A percentile compares a stretch with the other conserved stretches of the same genome.
phyloP scores from a whole-genome alignment of 2,113 vertebrate species.

The Canis aureus region DNA sequence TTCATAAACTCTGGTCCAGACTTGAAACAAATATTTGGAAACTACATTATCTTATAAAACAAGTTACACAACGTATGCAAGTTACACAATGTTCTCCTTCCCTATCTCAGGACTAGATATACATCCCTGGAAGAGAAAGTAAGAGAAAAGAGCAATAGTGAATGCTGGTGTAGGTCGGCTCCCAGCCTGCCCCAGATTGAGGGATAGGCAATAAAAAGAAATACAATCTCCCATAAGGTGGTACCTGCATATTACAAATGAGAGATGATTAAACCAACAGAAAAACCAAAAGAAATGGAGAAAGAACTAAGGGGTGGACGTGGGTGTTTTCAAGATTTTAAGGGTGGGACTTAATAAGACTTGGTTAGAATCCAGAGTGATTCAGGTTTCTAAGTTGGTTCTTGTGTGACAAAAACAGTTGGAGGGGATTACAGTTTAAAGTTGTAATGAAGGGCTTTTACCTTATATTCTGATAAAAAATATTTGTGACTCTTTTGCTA shows the following conservation, averaged over 20 bases:
- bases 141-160: background rate
- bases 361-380: background rate
- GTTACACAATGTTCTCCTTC: background rate
- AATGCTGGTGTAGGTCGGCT: background rate
- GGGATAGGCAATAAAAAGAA: background rate
- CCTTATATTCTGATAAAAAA: slow-evolving; percentile 48
- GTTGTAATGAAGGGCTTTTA: background rate
- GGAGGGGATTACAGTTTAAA: background rate
- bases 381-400: background rate
- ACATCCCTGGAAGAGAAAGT: background rate
- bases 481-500: background rate
- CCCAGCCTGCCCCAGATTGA: background rate
- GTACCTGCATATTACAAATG: background rate
- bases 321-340: background rate
- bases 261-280: background rate
- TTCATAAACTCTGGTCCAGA: slow-evolving; percentile 47
- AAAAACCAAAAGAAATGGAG: slow-evolving; percentile 13
- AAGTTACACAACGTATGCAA: background rate
- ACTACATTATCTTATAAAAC: slow-evolving; percentile 27
- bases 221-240: background rate
- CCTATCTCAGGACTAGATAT: background rate
- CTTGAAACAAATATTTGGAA: slow-evolving; percentile 58
- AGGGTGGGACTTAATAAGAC: background rate
- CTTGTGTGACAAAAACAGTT: slow-evolving; percentile 10
- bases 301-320: background rate